A percentile compares a stretch with the other conserved stretches of the same genome.
Conservation (phyloP, 2,797 vertebrate species). For the Cuniculus paca region DNA sequence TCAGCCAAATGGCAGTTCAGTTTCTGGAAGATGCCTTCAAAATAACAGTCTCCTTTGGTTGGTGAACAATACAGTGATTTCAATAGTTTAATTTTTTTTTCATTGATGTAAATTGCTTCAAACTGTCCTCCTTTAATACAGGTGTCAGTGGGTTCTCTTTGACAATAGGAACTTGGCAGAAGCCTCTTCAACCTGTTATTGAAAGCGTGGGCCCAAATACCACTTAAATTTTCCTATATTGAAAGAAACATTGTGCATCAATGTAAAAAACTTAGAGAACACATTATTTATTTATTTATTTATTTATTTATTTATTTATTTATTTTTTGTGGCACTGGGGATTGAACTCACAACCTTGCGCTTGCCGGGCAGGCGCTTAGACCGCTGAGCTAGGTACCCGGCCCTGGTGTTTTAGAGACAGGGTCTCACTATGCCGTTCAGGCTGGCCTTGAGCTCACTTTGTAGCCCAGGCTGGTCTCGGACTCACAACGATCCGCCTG, state of each 20-base stretch:
- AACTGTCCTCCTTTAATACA: not conserved
- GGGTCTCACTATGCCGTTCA: too few species aligned
- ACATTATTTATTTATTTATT: too few species aligned
- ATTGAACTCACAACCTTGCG: too few species aligned
- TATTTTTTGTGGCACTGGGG: too few species aligned
- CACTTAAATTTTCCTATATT: conserved; percentile 52
- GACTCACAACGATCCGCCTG: too few species aligned
- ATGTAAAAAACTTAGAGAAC: not conserved
- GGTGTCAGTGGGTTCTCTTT: conserved; percentile 11
- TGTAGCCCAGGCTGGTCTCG: too few species aligned
- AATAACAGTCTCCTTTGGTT: conserved; percentile 58
- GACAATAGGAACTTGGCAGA: not conserved
- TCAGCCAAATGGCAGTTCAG: conserved; percentile 68
- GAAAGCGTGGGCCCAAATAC: not conserved
- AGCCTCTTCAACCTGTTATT: conserved; percentile 40
- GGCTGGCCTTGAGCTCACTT: too few species aligned
- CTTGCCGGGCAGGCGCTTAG: too few species aligned
- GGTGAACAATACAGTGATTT: conserved; percentile 55
- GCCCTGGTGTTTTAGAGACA: too few species aligned
- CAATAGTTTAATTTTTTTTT: conserved; percentile 66
- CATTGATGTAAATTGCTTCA: conserved; percentile 55
- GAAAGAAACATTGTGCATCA: conserved; percentile 28
- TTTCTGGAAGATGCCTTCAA: conserved; percentile 64
- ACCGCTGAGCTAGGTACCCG: too few species aligned
- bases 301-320: too few species aligned